Evolutionary conservation across 2,888 invertebrate species (phyloP), one percentile per base, ranked within the genome.

Genomic region (Meloe dianella): DNA sequence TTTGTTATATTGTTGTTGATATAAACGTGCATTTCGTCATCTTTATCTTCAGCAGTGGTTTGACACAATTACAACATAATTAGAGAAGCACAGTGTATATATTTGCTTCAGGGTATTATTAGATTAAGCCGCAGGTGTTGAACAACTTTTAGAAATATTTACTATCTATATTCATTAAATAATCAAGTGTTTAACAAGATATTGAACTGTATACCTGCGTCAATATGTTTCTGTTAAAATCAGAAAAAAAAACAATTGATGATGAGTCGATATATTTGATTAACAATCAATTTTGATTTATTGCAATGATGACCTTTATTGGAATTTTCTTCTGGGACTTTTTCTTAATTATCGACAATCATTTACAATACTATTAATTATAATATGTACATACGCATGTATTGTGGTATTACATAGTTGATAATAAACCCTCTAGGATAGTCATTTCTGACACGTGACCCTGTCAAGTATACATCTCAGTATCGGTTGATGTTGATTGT

Each of bases 21-120:
- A 65, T 63, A 60, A 63, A 68, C 65, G 65, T 63, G 64, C 59
- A 59, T 69, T 69, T 69, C 69, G 66, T 69, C 69, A 69, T 64
- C 59, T 68, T 69, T 69, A 65, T 66, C 64, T 51, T 51, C 51
- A 24, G 63, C 67, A 66, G 60, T 62, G 65, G 70, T 68, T n/a
- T 70, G 71, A 70, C 71, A 72, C 69, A 58, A 64, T 69, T 69
- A 66, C 66, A 47, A 66, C 66, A 66, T 66, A 64, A 69, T 69
- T 69, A 68, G 30, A 68, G 69, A 61, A 65, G 67, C 64, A 67
- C 64, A 68, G 66, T 63, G 66, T 61, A 68, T 65, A 68, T 65
- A 68, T 70, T 68, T 67, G 66, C 66, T 63, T 38, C 38, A 38
- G 60, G 66, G 59, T 66, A 66, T 66, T 66, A 63, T 63, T 63